These are phyloP conservation scores for Polymixis lichenea DNA, from an alignment of 2,888 invertebrate species.

Conservation along the genomic window DNA sequence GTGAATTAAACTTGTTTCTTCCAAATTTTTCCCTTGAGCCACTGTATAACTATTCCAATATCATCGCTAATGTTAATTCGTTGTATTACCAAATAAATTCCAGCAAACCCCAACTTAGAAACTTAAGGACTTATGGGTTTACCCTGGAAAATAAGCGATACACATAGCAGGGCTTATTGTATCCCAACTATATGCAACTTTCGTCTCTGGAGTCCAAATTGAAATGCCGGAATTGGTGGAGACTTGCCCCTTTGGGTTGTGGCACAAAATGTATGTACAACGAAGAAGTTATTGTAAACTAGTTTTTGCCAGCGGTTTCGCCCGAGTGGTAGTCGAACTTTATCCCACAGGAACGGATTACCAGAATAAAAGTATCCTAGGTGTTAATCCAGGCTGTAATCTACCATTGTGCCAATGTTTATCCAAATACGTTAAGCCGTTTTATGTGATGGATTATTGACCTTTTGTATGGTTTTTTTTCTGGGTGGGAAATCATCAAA, in stretches of 20 bases:
- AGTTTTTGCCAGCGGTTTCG: too few relatives aligned
- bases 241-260: constrained; percentile 17
- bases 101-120: constrained; percentile 12
- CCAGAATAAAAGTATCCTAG: too few relatives aligned
- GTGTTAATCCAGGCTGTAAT: too few relatives aligned
- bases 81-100: background rate
- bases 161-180: constrained; percentile 28
- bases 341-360: too few relatives aligned
- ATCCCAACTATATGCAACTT: constrained; percentile 48
- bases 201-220: constrained; percentile 28
- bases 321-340: too few relatives aligned
- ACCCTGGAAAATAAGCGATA: background rate
- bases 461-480: too few relatives aligned
- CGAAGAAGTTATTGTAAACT: background rate
- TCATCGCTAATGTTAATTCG: background rate
- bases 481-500: too few relatives aligned
- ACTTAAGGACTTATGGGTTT: constrained; percentile 15
- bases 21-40: background rate
- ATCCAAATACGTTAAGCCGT: too few relatives aligned
- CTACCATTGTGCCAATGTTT: too few relatives aligned
- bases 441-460: too few relatives aligned
- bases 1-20: background rate
- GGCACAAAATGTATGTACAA: background rate
- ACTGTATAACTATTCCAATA: background rate
- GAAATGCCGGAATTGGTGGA: constrained; percentile 28